Conservation (phyloP, 2,113 vertebrate species). For the Phylloscopus whistleri region DNA sequence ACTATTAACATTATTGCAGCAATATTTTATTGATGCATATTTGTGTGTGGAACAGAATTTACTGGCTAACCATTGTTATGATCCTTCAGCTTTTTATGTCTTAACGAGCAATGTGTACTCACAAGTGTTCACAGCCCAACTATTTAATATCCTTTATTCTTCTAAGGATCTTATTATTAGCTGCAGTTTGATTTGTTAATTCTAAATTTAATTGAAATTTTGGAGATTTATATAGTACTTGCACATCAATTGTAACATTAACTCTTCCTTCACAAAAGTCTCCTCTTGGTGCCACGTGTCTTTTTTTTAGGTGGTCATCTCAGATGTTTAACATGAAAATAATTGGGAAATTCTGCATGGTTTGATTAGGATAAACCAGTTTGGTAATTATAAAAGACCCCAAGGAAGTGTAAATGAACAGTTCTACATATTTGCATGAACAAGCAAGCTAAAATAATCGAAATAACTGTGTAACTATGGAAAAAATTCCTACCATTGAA, state of each 20-base stretch:
- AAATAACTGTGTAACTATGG: not conserved
- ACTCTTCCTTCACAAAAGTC: not conserved
- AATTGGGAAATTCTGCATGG: not conserved
- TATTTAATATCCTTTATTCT: not conserved
- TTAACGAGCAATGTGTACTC: not conserved
- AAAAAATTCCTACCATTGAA: not conserved
- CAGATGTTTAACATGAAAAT: not conserved
- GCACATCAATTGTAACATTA: not conserved
- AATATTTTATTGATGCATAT: not conserved
- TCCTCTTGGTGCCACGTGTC: not conserved
- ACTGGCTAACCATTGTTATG: not conserved
- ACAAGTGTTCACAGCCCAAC: not conserved
- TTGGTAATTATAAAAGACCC: not conserved
- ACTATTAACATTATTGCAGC: not conserved
- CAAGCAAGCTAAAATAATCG: not conserved
- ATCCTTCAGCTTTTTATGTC: not conserved
- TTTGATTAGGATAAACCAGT: not conserved
- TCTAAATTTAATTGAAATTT: not conserved
- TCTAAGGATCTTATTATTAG: not conserved
- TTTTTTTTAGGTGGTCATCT: not conserved
- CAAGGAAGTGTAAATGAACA: not conserved
- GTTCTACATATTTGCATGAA: not conserved
- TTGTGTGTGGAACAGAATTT: not conserved
- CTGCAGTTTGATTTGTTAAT: not conserved
- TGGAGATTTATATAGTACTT: not conserved